Evolutionary conservation across 2,888 invertebrate genomes (phyloP).

Genomic region (Octonoba sinensis): DNA sequence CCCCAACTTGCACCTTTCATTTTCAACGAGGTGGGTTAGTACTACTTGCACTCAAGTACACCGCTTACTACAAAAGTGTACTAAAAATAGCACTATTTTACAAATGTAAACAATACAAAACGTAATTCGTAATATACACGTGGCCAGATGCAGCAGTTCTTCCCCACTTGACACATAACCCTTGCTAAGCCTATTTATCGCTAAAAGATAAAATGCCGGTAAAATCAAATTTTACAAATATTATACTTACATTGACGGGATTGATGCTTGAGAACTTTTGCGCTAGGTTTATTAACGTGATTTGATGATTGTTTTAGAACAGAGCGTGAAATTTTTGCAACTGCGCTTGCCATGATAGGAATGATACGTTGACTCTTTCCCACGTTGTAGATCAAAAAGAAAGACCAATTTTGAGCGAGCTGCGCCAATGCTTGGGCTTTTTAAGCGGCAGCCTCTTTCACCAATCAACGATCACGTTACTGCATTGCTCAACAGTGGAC

Average conservation of each 20-base stretch:
- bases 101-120: too few species aligned
- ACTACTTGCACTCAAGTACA: too few species aligned
- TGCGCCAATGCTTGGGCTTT: conserved; percentile 1
- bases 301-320: conserved; percentile 15
- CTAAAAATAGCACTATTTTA: too few species aligned
- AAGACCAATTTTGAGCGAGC: not conserved
- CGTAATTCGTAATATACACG: conserved; percentile 15
- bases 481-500: not conserved
- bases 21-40: too few species aligned
- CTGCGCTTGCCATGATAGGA: conserved; percentile 37
- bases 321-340: conserved; percentile 45
- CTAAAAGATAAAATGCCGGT: conserved; percentile 12
- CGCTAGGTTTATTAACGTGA: conserved; percentile 4
- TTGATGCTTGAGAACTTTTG: not conserved
- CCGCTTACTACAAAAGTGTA: too few species aligned
- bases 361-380: conserved; percentile 13
- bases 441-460: not conserved
- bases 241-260: conserved; percentile 38
- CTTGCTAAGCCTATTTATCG: conserved; percentile 32
- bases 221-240: not conserved
- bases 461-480: conserved; percentile 5
- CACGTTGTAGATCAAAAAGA: conserved; percentile 28
- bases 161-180: conserved; percentile 25
- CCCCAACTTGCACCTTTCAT: too few species aligned
- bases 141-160: conserved; percentile 15